Conservation (phyloP, 2,797 vertebrate genomes). For the Amblyopsis hoosieri region DNA sequence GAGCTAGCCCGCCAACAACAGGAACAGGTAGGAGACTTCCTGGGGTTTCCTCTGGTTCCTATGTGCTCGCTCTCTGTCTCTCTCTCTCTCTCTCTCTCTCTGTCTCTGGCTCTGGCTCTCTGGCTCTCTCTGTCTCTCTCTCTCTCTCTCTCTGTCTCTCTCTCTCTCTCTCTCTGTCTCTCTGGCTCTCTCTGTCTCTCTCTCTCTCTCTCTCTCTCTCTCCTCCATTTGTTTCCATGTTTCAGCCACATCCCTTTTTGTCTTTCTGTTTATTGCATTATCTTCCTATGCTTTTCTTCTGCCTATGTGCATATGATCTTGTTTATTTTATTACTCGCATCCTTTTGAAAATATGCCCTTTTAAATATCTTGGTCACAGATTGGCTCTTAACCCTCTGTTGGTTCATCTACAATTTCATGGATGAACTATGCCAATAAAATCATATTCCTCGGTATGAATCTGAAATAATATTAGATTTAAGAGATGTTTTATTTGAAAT, state of each 20-base stretch:
- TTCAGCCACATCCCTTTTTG: neutral
- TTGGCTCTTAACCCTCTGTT: conserved; percentile 37
- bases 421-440: conserved; percentile 66
- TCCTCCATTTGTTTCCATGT: neutral
- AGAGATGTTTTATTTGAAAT: conserved; percentile 57
- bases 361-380: conserved; percentile 53
- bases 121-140: neutral
- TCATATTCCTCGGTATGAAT: conserved; percentile 49
- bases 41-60: neutral
- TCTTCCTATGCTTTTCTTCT: neutral
- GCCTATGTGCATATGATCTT: conserved; percentile 11
- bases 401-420: conserved; percentile 56
- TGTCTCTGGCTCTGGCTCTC: neutral
- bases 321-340: conserved; percentile 37
- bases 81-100: neutral
- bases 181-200: neutral
- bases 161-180: too few species aligned
- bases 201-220: neutral
- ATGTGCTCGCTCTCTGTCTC: neutral
- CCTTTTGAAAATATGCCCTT: conserved; percentile 32
- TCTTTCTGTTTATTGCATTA: neutral
- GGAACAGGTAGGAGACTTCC: conserved; percentile 86
- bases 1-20: conserved; percentile 98
- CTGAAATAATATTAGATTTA: conserved; percentile 68
- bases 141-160: too few species aligned